Conservation (phyloP, 2,797 vertebrate genomes). For the Agapornis canus region DNA sequence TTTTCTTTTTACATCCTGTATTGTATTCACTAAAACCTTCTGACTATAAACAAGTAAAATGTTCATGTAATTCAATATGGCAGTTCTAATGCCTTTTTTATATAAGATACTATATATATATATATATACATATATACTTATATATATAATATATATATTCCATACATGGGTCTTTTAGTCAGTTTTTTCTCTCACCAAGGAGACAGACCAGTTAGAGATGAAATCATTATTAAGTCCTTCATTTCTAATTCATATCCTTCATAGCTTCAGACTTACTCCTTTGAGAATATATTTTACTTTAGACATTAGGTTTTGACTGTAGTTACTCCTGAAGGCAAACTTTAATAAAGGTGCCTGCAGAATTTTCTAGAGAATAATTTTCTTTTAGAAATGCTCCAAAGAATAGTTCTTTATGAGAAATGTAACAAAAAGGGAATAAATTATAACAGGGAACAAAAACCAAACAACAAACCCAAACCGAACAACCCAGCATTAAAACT, state of each 20-base stretch:
- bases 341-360: neutral
- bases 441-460: neutral
- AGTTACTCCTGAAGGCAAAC: neutral
- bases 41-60: neutral
- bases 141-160: neutral
- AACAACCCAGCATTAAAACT: neutral
- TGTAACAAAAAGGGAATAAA: neutral
- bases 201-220: neutral
- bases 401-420: neutral
- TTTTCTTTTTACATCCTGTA: neutral
- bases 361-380: neutral
- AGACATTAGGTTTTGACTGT: neutral
- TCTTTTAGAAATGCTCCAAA: neutral
- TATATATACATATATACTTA: neutral
- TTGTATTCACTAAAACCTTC: neutral
- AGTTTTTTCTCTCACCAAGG: neutral
- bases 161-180: neutral
- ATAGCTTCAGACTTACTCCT: neutral
- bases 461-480: too few species aligned
- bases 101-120: neutral
- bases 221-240: neutral
- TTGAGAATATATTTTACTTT: conserved; percentile 1
- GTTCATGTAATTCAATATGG: neutral
- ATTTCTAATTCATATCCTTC: neutral
- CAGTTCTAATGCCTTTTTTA: neutral